These are phyloP conservation scores for Creontiades dilutus DNA, from an alignment of 2,888 invertebrate genomes.

Conservation along the genomic window DNA sequence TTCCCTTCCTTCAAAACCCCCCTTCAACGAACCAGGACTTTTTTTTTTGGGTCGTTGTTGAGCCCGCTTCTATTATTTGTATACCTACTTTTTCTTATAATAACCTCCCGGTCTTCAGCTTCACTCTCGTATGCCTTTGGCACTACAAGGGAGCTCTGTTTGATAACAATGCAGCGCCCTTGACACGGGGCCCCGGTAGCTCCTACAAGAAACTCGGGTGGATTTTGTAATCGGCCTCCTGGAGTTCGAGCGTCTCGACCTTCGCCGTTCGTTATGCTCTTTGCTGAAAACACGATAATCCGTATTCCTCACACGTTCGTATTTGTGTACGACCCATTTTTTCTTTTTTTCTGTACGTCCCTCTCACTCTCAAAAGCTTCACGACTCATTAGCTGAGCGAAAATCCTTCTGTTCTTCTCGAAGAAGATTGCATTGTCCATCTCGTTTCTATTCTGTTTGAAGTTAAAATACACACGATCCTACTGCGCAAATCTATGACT, in stretches of 20 bases:
- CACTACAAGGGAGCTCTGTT: background rate
- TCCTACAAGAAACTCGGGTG: slow-evolving; percentile 12
- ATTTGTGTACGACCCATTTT: slow-evolving; percentile 29
- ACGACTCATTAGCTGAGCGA: background rate
- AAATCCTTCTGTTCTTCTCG: background rate
- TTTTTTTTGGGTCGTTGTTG: no score
- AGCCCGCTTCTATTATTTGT: background rate
- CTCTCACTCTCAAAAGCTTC: background rate
- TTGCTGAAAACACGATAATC: slow-evolving; percentile 26
- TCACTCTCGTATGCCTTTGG: background rate
- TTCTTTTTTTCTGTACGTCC: background rate
- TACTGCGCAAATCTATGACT: no score
- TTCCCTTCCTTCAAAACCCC: background rate
- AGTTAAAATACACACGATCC: no score
- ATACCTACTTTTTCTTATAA: slow-evolving; percentile 30
- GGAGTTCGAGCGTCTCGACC: slow-evolving; percentile 32
- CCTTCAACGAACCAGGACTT: background rate
- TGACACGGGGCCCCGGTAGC: slow-evolving; percentile 31
- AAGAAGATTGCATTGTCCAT: background rate
- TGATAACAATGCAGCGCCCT: slow-evolving; percentile 14
- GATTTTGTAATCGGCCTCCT: slow-evolving; percentile 48
- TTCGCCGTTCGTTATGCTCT: slow-evolving; percentile 40
- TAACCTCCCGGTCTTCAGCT: background rate
- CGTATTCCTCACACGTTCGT: background rate
- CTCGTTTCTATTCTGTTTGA: background rate